Evolutionary conservation across 2,797 vertebrate genomes (phyloP).

Genomic region (Rhincodon typus): DNA sequence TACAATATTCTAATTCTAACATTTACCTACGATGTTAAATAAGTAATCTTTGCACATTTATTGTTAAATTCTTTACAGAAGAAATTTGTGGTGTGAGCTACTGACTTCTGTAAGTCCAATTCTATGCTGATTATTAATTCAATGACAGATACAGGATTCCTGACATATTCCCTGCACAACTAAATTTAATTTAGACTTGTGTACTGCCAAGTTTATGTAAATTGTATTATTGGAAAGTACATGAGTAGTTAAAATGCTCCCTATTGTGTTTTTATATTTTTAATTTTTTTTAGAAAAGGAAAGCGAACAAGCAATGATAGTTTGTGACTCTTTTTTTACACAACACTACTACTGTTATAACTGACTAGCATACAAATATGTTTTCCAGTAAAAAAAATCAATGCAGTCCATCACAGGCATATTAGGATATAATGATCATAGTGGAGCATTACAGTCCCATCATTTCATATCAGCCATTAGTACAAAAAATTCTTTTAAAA

Average conservation of each 20-base stretch:
- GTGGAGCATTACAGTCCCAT: slow-evolving; percentile 7
- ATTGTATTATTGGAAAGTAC: neutral
- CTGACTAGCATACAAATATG: slow-evolving; percentile 32
- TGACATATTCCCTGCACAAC: neutral
- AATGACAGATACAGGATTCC: neutral
- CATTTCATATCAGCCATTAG: slow-evolving; percentile 27
- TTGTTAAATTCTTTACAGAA: slow-evolving; percentile 28
- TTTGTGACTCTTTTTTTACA: neutral
- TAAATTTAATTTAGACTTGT: neutral
- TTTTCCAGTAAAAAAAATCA: slow-evolving; percentile 36
- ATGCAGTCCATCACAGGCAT: slow-evolving; percentile 34
- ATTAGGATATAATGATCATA: slow-evolving; percentile 9
- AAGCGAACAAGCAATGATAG: slow-evolving; percentile 18
- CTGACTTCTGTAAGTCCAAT: neutral
- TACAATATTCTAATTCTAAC: slow-evolving; percentile 33
- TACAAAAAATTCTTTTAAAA: slow-evolving; percentile 39
- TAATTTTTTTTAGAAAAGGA: neutral
- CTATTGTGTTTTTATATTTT: neutral
- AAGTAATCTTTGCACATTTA: neutral
- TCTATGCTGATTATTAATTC: slow-evolving; percentile 30
- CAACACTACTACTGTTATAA: neutral
- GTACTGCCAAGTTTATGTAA: neutral
- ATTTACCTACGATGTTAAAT: slow-evolving; percentile 20
- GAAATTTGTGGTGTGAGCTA: slow-evolving; percentile 13
- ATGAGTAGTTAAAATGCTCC: slow-evolving; percentile 21